phyloP scores from a whole-genome alignment of 2,888 invertebrate species.

The Orthosia incerta region DNA sequence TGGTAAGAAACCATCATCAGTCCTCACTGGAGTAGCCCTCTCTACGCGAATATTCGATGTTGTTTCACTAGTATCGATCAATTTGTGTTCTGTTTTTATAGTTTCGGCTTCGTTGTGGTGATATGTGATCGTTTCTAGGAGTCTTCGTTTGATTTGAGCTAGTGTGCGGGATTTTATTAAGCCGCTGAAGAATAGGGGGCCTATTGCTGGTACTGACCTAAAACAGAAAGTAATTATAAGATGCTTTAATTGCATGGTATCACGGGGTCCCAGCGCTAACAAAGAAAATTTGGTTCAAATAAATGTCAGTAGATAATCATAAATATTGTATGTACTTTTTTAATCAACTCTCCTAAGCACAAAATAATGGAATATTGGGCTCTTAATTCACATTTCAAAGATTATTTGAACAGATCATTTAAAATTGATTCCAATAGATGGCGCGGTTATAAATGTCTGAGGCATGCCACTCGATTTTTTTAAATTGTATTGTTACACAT shows the following conservation, averaged over 20 bases:
- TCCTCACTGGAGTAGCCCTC: conserved; percentile 47
- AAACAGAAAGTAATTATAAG: background rate
- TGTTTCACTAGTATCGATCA: conserved; percentile 36
- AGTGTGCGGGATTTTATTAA: conserved; percentile 83
- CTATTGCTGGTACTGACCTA: conserved; percentile 79
- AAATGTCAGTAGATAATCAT: no score
- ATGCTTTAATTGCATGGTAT: background rate
- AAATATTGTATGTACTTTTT: no score
- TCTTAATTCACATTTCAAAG: no score
- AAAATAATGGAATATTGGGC: no score
- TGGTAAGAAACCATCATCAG: conserved; percentile 72
- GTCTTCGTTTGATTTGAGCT: conserved; percentile 78
- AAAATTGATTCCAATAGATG: no score
- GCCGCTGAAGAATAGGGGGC: conserved; percentile 87
- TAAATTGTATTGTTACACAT: no score
- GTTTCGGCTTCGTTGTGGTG: conserved; percentile 76
- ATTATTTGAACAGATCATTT: no score
- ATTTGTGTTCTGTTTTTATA: conserved; percentile 63
- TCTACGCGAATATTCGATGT: conserved; percentile 50
- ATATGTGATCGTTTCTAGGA: conserved; percentile 78
- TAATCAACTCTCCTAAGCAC: no score
- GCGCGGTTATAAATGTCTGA: no score
- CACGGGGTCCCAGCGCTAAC: no score
- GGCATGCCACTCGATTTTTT: no score
- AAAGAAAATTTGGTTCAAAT: no score